These are phyloP conservation scores for Drosophila aff. DNA, from an alignment of 1,140 invertebrate species.

Conservation along the genomic window DNA sequence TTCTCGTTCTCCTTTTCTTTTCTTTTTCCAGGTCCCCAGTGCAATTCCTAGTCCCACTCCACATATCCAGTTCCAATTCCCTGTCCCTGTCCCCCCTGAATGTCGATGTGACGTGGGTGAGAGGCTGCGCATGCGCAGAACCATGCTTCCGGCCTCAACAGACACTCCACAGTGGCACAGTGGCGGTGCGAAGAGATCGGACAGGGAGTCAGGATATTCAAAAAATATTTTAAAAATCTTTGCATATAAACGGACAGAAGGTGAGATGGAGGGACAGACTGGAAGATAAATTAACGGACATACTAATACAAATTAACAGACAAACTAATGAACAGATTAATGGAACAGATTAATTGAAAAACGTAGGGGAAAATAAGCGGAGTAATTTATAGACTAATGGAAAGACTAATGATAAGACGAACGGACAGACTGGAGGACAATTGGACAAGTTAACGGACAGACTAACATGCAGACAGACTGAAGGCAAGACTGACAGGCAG, in stretches of 20 bases:
- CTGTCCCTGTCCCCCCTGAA: slow-evolving; percentile 1
- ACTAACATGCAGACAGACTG: not conserved
- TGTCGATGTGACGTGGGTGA: slow-evolving; percentile 56
- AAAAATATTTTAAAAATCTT: not conserved
- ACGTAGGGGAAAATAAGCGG: too few relatives aligned
- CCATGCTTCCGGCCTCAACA: slow-evolving; percentile 52
- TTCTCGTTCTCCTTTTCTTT: too few relatives aligned
- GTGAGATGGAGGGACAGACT: not conserved
- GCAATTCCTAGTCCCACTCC: slow-evolving; percentile 27
- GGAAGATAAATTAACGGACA: too few relatives aligned
- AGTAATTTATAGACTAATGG: too few relatives aligned
- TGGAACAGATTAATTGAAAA: too few relatives aligned
- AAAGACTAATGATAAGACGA: too few relatives aligned
- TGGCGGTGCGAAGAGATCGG: not conserved
- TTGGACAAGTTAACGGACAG: too few relatives aligned
- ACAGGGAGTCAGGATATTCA: not conserved
- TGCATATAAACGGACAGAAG: not conserved
- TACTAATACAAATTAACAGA: too few relatives aligned
- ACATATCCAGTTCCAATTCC: slow-evolving; percentile 18
- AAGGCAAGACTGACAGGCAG: not conserved
- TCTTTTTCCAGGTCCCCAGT: slow-evolving; percentile 1
- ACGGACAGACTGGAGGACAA: too few relatives aligned
- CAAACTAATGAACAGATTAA: too few relatives aligned
- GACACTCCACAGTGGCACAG: not conserved
- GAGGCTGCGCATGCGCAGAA: slow-evolving; percentile 70